Evolutionary conservation across 2,797 vertebrate species (phyloP).

Genomic region (Hippoglossus hippoglossus): DNA sequence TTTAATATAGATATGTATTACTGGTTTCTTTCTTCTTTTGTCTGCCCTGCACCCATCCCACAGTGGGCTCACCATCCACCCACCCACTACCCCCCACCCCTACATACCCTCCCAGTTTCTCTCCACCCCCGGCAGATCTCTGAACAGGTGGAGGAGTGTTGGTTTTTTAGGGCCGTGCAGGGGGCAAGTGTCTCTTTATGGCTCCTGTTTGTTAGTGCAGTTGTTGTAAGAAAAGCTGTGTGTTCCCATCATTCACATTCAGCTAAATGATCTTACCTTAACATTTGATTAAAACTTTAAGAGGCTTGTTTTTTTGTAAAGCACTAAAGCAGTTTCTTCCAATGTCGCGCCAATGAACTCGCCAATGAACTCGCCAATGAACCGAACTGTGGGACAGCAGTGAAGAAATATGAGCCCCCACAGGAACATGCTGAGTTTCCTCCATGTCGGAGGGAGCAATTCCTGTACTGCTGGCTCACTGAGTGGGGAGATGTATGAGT

Average conservation of each 20-base stretch:
- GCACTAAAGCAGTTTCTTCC: neutral
- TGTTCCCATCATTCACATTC: conserved; percentile 49
- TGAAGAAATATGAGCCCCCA: conserved; percentile 21
- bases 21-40: conserved; percentile 35
- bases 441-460: conserved; percentile 46
- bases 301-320: neutral
- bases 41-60: conserved; percentile 35
- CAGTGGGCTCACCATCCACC: conserved; percentile 4
- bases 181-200: conserved; percentile 56
- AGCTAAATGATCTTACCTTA: conserved; percentile 10
- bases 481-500: conserved; percentile 43
- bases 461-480: conserved; percentile 34
- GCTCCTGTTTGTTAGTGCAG: conserved; percentile 65
- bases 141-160: conserved; percentile 77
- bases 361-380: neutral
- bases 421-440: conserved; percentile 52
- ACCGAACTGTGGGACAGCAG: conserved; percentile 1
- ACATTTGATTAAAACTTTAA: conserved; percentile 7
- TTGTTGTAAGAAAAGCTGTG: conserved; percentile 57
- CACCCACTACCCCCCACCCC: neutral
- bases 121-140: conserved; percentile 56
- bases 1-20: conserved; percentile 3
- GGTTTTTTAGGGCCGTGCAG: conserved; percentile 51
- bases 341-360: neutral
- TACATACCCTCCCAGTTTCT: conserved; percentile 20